These are phyloP conservation scores for Linyphia triangularis DNA, from an alignment of 2,888 invertebrate species.

Conservation along the genomic window DNA sequence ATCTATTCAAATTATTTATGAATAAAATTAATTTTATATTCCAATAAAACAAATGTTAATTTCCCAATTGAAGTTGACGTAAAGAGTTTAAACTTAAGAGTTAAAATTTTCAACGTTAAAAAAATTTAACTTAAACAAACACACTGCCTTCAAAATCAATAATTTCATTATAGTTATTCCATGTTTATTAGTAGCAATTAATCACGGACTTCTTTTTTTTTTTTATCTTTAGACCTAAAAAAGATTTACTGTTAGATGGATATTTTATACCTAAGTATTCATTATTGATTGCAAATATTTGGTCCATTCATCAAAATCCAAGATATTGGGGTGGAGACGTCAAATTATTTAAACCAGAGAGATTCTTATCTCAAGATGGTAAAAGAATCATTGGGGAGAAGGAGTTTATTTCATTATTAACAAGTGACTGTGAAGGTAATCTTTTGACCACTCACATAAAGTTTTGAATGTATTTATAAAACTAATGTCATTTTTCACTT, in stretches of 20 bases:
- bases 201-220: background rate
- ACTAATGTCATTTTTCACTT: too few relatives aligned
- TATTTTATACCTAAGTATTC: conserved; percentile 31
- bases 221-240: background rate
- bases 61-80: too few relatives aligned
- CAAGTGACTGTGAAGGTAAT: background rate
- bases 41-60: too few relatives aligned
- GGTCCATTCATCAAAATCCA: background rate
- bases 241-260: background rate
- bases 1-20: too few relatives aligned
- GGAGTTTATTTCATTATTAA: background rate
- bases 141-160: background rate
- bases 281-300: conserved; percentile 3
- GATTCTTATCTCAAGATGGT: background rate
- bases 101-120: background rate
- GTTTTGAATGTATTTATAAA: background rate
- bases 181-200: background rate
- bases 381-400: background rate
- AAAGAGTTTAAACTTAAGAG: too few relatives aligned
- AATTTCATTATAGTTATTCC: background rate
- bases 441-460: background rate
- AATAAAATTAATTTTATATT: too few relatives aligned
- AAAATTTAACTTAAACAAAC: background rate
- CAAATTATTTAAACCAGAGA: background rate
- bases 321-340: background rate